Evolutionary conservation across 2,113 vertebrate genomes (phyloP), one percentile per base, ranked within the genome.

Genomic region (Pipra filicauda): DNA sequence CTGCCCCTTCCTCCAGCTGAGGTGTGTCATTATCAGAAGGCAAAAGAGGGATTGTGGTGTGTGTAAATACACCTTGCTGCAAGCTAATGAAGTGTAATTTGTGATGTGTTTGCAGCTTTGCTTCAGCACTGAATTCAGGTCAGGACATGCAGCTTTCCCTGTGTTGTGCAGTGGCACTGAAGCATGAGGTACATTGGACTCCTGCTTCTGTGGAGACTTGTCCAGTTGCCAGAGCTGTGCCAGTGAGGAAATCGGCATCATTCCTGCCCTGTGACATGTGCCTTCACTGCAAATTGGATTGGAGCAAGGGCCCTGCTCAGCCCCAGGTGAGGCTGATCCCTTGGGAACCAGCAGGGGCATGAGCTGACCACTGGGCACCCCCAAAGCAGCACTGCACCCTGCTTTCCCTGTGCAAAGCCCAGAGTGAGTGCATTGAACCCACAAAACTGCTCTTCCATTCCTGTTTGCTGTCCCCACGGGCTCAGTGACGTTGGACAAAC

Each of bases 211-310:
- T 16, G 5, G n/a, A n/a, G 66, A 43, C 51, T 44, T 83, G 73
- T 33, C 22, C 15, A 6, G 72, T 69, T 89, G 88, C 57, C 88
- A 75, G 71, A 46, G 52, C 15, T 16, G 41, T 41, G 71, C 41
- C 11, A 35, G 22, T 9, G 39, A 49, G 33, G 22, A 44, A 2
- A 2, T 1, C n/a, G 46, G 26, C 86, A 11, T 35, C 11, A 0
- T 21, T 80, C 22, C 49, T 70, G 62, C 12, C 74, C 58, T 22
- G 31, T 15, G 59, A 15, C 27, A 7, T 4, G 3, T 16, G 19
- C 80, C 61, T 35, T 22, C 31, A 7, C 27, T 74, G 65, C 70
- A 46, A 3, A 6, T 6, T 31, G 46, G n/a, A 44, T 4, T 37
- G 73, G 39, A 66, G n/a, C 31, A 3, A 3, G 64, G 51, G 71